Conservation (phyloP, 2,113 vertebrate genomes). For the Pitta sordida region DNA sequence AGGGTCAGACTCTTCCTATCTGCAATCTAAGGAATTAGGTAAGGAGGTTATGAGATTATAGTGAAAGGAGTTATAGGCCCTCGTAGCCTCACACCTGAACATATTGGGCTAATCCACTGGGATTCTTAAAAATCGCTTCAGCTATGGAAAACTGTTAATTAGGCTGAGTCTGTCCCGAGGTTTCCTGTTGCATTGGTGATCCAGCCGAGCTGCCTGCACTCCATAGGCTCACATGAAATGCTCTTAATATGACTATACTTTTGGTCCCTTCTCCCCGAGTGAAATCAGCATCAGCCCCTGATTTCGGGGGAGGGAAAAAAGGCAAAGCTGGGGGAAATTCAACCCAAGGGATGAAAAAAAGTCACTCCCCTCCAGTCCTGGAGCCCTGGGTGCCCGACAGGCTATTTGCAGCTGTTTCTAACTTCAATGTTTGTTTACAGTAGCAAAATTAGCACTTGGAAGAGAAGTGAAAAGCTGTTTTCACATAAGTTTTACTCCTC, state of each 20-base stretch:
- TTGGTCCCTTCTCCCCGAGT: neutral
- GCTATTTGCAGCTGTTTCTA: conserved; percentile 59
- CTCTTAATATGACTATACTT: neutral
- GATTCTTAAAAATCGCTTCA: conserved; percentile 56
- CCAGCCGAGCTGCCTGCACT: conserved; percentile 27
- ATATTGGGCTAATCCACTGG: conserved; percentile 54
- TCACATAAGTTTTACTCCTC: conserved; percentile 32
- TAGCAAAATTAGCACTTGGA: conserved; percentile 53
- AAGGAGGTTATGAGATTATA: conserved; percentile 79
- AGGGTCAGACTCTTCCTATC: conserved; percentile 79
- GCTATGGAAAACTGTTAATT: conserved; percentile 66
- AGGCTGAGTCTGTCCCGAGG: conserved; percentile 48
- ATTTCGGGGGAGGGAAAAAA: neutral
- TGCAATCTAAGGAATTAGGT: conserved; percentile 72
- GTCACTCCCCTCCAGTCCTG: neutral
- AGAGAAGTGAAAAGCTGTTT: conserved; percentile 62
- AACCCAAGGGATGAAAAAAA: neutral
- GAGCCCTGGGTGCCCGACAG: conserved; percentile 27
- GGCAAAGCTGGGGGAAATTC: neutral
- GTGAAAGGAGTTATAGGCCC: conserved; percentile 65
- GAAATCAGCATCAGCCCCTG: neutral
- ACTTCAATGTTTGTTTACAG: conserved; percentile 61
- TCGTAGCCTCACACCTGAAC: conserved; percentile 63
- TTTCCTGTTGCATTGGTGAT: conserved; percentile 62
- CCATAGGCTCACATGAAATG: neutral